phyloP scores from a whole-genome alignment of 2,888 invertebrate species.

The Meta bourneti region DNA sequence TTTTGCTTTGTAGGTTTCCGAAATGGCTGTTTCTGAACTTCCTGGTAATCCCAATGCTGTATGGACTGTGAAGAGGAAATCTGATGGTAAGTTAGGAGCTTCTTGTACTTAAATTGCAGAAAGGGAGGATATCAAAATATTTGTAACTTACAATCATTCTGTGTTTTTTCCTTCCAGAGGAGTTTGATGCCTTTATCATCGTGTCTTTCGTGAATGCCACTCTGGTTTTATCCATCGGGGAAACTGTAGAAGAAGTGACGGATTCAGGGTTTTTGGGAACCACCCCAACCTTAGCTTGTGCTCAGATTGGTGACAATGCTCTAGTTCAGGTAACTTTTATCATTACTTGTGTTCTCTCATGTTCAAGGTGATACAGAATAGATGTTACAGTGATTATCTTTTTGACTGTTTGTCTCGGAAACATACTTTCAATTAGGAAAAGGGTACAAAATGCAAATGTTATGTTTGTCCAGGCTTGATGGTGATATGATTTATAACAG shows the following conservation, averaged over 20 bases:
- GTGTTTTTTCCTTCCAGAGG: slow-evolving; percentile 85
- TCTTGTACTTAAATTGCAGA: no score
- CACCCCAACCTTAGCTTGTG: slow-evolving; percentile 98
- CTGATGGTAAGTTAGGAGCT: slow-evolving; percentile 90
- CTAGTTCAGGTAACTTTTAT: slow-evolving; percentile 89
- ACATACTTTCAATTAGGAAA: no score
- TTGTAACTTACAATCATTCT: neutral
- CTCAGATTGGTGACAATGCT: slow-evolving; percentile 97
- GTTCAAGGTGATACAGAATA: neutral
- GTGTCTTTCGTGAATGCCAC: slow-evolving; percentile 99
- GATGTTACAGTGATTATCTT: neutral
- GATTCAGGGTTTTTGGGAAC: slow-evolving; percentile 99
- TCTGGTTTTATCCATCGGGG: slow-evolving; percentile 98
- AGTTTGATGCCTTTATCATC: slow-evolving; percentile 99
- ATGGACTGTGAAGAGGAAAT: slow-evolving; percentile 97
- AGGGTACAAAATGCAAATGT: neutral
- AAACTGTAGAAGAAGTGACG: slow-evolving; percentile 99
- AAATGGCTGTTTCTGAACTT: slow-evolving; percentile 99
- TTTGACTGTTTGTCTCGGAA: neutral
- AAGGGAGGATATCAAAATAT: no score
- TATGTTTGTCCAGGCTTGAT: neutral
- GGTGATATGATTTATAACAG: neutral
- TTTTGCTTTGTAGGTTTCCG: slow-evolving; percentile 86
- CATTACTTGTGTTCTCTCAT: neutral
- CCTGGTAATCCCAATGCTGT: slow-evolving; percentile 99